Evolutionary conservation across 2,113 vertebrate genomes (phyloP).

Genomic region (Machaerirhynchus nigripectus): DNA sequence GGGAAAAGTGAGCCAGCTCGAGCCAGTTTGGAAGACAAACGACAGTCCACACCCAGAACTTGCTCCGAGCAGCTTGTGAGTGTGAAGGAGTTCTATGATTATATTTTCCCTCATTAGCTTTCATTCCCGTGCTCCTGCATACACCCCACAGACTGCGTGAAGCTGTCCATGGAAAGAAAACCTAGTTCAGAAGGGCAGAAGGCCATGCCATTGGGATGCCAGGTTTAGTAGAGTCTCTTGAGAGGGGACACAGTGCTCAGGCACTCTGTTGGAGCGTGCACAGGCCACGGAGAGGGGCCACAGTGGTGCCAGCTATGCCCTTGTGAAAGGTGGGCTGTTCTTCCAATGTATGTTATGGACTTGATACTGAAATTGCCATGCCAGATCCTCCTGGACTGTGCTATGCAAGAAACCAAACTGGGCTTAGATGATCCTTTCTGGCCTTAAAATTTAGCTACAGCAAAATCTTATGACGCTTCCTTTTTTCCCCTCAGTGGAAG

Average conservation of each 20-base stretch:
- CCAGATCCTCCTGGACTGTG: neutral
- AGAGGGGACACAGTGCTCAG: accelerated
- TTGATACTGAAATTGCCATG: neutral
- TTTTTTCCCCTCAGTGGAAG: conserved; percentile 34
- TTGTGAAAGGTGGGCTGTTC: neutral
- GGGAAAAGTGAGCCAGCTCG: neutral
- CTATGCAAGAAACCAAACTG: neutral
- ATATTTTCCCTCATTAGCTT: neutral
- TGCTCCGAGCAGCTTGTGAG: neutral
- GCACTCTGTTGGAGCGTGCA: neutral
- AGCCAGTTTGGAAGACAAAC: conserved; percentile 2
- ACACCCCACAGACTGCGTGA: neutral
- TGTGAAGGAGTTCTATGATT: neutral
- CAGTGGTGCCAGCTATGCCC: neutral
- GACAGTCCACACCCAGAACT: neutral
- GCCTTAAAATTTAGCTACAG: neutral
- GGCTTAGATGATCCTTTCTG: neutral
- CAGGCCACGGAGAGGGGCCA: neutral
- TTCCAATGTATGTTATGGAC: neutral
- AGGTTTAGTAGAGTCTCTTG: neutral
- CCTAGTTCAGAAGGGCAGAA: neutral
- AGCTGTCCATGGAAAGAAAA: neutral
- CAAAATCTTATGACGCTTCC: neutral
- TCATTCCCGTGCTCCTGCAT: neutral
- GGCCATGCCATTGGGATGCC: neutral